Evolutionary conservation across 2,888 invertebrate genomes (phyloP).

Genomic region (Lottia gigantea): DNA sequence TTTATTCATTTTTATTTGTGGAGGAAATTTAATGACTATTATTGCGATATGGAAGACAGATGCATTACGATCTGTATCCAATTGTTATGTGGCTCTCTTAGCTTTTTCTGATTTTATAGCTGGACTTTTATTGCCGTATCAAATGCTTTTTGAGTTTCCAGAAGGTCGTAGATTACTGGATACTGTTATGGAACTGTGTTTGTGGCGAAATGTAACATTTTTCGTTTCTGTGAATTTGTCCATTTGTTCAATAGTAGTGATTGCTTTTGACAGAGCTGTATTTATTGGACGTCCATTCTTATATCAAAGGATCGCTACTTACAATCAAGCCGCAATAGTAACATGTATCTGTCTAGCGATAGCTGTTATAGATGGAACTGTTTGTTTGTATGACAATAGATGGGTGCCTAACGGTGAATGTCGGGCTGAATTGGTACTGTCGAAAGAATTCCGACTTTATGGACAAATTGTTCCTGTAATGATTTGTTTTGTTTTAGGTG

Average conservation of each 20-base stretch:
- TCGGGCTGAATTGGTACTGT: background rate
- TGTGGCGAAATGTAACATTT: background rate
- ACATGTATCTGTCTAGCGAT: background rate
- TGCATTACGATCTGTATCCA: background rate
- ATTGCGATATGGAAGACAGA: conserved; percentile 1
- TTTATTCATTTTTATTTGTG: background rate
- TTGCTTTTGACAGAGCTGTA: background rate
- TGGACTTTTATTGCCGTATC: background rate
- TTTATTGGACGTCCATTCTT: background rate
- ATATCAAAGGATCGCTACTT: background rate
- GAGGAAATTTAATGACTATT: background rate
- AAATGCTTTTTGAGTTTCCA: background rate
- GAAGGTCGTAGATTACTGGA: background rate
- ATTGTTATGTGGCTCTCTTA: background rate
- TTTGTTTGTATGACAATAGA: background rate
- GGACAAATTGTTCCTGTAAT: background rate
- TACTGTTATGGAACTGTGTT: background rate
- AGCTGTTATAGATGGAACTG: background rate
- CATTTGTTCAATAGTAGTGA: background rate
- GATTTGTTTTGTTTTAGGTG: background rate
- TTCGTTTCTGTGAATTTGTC: background rate
- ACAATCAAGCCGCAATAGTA: background rate
- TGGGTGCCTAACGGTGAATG: background rate
- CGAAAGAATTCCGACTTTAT: background rate
- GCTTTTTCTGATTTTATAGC: background rate